Percentiles rank a stretch among this genome's conserved stretches.
These are phyloP conservation scores for Rhagonycha fulva DNA, from an alignment of 2,888 invertebrate genomes.

Conservation along the genomic window DNA sequence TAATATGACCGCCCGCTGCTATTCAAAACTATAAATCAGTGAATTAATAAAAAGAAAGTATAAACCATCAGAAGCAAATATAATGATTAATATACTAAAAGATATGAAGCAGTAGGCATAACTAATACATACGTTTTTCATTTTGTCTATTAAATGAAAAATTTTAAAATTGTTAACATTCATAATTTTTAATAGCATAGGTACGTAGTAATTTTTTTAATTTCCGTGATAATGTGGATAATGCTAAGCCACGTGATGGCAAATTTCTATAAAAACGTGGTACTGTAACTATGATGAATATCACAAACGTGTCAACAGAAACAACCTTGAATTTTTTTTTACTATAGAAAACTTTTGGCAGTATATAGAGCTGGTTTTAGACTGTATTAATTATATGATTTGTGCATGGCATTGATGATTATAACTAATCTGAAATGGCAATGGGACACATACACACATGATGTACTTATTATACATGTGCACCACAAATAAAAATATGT, in stretches of 20 bases:
- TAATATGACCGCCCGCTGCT: neutral
- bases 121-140: neutral
- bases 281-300: slow-evolving; percentile 13
- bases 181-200: neutral
- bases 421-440: neutral
- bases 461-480: neutral
- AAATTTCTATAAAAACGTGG: slow-evolving; percentile 15
- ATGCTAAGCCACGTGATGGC: slow-evolving; percentile 8
- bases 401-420: slow-evolving; percentile 1
- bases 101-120: neutral
- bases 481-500: neutral
- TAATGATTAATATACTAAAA: neutral
- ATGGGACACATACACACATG: neutral
- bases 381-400: slow-evolving; percentile 1
- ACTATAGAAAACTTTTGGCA: slow-evolving; percentile 22
- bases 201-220: slow-evolving; percentile 13
- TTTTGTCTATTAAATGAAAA: neutral
- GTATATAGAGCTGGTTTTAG: slow-evolving; percentile 14
- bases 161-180: neutral
- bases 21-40: neutral
- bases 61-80: neutral
- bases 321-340: slow-evolving; percentile 31
- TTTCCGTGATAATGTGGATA: slow-evolving; percentile 4
- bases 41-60: neutral
- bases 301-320: slow-evolving; percentile 36